Evolutionary conservation across 2,113 vertebrate species (phyloP).

Genomic region (Phycodurus eques): DNA sequence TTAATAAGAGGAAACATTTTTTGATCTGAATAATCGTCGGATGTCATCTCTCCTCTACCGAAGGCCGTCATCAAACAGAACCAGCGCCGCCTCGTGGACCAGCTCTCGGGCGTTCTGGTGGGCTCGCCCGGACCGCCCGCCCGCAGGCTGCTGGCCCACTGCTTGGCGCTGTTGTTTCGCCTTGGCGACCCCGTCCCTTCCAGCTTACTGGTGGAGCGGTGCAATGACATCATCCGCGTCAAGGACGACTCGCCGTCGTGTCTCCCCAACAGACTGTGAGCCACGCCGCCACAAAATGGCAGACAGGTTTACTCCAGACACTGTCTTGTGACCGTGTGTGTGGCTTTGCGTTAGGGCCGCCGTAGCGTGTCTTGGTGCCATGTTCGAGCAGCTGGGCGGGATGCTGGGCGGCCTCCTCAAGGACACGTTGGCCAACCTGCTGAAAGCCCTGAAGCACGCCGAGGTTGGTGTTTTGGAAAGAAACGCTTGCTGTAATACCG

Average conservation of each 20-base stretch:
- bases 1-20: no score
- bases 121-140: constrained; percentile 87
- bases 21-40: no score
- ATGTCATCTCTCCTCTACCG: background rate
- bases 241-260: constrained; percentile 94
- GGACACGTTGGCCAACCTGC: constrained; percentile 84
- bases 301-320: background rate
- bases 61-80: constrained; percentile 84
- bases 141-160: constrained; percentile 84
- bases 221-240: constrained; percentile 91
- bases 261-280: constrained; percentile 92
- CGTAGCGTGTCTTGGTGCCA: constrained; percentile 85
- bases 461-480: constrained; percentile 67
- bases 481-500: no score
- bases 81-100: constrained; percentile 84
- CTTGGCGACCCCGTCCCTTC: constrained; percentile 84
- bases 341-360: constrained; percentile 79
- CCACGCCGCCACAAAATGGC: background rate
- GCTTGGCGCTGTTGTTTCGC: constrained; percentile 83
- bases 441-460: constrained; percentile 91
- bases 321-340: background rate
- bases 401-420: constrained; percentile 82
- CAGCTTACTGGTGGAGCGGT: constrained; percentile 85
- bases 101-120: constrained; percentile 80
- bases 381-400: constrained; percentile 90